Conservation (phyloP, 2,797 vertebrate genomes). For the Buceros bicornis region DNA sequence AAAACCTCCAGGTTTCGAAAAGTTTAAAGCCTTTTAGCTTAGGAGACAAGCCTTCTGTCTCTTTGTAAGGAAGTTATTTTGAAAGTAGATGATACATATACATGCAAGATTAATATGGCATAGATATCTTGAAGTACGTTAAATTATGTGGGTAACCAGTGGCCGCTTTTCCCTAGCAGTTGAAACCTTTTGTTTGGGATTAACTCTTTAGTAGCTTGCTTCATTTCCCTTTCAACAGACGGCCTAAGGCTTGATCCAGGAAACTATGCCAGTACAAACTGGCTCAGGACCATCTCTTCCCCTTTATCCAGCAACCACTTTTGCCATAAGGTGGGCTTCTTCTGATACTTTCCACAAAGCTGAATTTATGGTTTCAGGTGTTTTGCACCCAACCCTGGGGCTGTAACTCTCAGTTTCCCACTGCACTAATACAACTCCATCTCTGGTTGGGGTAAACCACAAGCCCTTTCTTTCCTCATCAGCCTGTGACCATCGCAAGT, state of each 20-base stretch:
- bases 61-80: constrained; percentile 12
- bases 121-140: constrained; percentile 18
- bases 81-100: not conserved
- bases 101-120: not conserved
- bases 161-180: not conserved
- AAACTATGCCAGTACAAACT: not conserved
- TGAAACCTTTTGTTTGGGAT: constrained; percentile 41
- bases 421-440: not conserved
- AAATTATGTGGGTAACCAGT: constrained; percentile 11
- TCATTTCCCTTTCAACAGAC: not conserved
- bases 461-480: not conserved
- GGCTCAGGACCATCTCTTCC: not conserved
- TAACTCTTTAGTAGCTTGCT: constrained; percentile 20
- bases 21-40: constrained; percentile 53
- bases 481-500: not conserved
- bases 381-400: not conserved
- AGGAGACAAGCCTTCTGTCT: not conserved
- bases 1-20: constrained; percentile 19
- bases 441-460: not conserved
- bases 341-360: not conserved
- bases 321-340: not conserved
- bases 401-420: not conserved
- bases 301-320: not conserved
- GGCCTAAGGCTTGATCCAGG: not conserved
- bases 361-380: not conserved